Evolutionary conservation across 2,888 invertebrate genomes (phyloP), one percentile per base, ranked within the genome.

Genomic region (Agrochola macilenta): DNA sequence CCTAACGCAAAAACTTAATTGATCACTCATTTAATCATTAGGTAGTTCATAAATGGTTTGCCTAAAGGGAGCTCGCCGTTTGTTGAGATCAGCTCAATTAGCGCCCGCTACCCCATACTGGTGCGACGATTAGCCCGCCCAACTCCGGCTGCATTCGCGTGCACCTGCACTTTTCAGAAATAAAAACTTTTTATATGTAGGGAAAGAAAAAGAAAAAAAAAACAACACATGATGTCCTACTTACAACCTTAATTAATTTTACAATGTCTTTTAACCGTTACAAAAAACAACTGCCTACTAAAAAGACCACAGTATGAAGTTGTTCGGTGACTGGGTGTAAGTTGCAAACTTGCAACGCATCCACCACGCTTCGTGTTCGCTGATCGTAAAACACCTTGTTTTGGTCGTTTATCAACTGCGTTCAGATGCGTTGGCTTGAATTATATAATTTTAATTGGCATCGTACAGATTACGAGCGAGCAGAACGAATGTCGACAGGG

Each of bases 391-490:
- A 87, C 87, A 84, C 82, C 84, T 89, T 93, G 92, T 92, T 94
- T 93, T 92, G 91, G 90, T 91, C 92, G 86, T 94, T 82, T 87
- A 92, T 93, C 92, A 92, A 89, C 77, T 83, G 84, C 82, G 81
- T 88, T 87, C 86, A 78, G 85, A 88, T 75, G 86, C 83, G 82
- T 88, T 84, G 87, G 79, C 84, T 88, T 79, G 88, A 90, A 90
- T 95, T 94, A 92, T 93, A 92, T 93, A 93, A 94, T 91, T 89
- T 89, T 95, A 94, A 94, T 94, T 94, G 93, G 90, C 83, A 90
- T 89, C 87, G 84, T 81, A 81, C 82, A 85, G 83, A 87, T 89
- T 89, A 78, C 65, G 74, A 74, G 60, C 76, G 35, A 61, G 65
- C 73, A 76, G 60, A 86, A 79, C 74, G 63, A 78, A 73, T 81